phyloP scores from a whole-genome alignment of 2,113 vertebrate species.

The Tragelaphus scriptus region DNA sequence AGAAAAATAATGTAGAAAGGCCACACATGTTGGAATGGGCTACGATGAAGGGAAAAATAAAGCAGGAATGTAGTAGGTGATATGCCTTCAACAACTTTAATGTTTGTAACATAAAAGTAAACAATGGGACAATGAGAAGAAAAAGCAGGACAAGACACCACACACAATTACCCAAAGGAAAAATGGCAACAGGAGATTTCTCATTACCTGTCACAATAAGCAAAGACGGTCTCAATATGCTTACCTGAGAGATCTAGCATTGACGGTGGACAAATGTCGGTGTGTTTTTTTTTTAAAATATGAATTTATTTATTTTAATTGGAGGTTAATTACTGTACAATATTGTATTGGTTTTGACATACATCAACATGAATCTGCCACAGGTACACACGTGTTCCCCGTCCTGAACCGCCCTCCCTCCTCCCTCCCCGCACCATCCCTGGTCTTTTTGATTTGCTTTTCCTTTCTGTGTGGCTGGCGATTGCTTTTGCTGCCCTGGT shows the following conservation, averaged over 20 bases:
- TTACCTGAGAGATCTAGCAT: background rate
- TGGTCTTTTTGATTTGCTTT: background rate
- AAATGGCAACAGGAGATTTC: background rate
- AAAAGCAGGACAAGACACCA: background rate
- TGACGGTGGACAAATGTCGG: background rate
- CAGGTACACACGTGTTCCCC: too few relatives aligned
- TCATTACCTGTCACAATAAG: background rate
- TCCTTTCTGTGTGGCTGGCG: background rate
- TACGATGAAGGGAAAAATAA: background rate
- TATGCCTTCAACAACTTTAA: slow-evolving; percentile 7
- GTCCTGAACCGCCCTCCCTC: too few relatives aligned
- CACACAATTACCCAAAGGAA: background rate
- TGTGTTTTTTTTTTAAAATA: background rate
- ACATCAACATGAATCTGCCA: too few relatives aligned
- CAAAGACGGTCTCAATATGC: background rate
- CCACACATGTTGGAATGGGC: background rate
- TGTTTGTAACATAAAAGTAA: background rate
- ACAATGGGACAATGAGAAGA: background rate
- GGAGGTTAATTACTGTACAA: too few relatives aligned
- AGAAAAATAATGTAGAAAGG: background rate
- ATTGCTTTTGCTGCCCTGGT: background rate
- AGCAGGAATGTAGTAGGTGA: background rate
- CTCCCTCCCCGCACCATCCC: too few relatives aligned
- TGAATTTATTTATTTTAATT: too few relatives aligned
- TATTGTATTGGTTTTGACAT: too few relatives aligned